Conservation (phyloP, 2,797 vertebrate species). For the Pitangus sulphuratus region DNA sequence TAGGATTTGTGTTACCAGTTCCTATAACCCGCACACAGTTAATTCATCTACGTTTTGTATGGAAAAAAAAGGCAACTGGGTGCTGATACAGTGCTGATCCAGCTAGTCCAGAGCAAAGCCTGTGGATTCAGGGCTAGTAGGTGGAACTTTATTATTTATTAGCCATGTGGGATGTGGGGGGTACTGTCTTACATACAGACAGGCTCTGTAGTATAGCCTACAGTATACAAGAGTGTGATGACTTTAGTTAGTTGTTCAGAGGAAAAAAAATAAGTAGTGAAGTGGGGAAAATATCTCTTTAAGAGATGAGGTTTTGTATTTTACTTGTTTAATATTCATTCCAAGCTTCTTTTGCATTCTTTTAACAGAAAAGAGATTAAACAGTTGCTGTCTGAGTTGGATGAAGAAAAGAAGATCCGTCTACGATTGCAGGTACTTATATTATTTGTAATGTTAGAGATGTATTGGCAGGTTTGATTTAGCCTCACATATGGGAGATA, state of each 20-base stretch:
- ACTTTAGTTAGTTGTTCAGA: neutral
- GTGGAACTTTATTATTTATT: neutral
- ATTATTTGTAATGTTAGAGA: neutral
- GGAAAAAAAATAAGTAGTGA: neutral
- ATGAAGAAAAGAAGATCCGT: constrained; percentile 95
- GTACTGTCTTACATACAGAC: neutral
- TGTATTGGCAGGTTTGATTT: neutral
- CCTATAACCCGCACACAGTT: neutral
- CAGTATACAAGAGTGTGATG: neutral
- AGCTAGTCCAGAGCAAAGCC: neutral
- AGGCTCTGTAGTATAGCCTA: neutral
- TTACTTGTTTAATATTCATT: neutral
- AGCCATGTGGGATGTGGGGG: neutral
- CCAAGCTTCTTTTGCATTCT: constrained; percentile 13
- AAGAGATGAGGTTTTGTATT: neutral
- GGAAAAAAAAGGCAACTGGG: neutral
- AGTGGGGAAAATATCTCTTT: neutral
- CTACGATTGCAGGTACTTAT: constrained; percentile 89
- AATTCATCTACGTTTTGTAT: neutral
- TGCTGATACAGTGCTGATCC: neutral
- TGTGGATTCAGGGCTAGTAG: neutral
- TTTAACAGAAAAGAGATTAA: constrained; percentile 93
- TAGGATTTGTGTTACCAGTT: neutral
- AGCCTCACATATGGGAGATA: neutral
- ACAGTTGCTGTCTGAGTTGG: constrained; percentile 89